A percentile compares a stretch with the other conserved stretches of the same genome.
phyloP scores from a whole-genome alignment of 53 echinoderm and acorn worm genomes.

The Paracentrotus lividus region DNA sequence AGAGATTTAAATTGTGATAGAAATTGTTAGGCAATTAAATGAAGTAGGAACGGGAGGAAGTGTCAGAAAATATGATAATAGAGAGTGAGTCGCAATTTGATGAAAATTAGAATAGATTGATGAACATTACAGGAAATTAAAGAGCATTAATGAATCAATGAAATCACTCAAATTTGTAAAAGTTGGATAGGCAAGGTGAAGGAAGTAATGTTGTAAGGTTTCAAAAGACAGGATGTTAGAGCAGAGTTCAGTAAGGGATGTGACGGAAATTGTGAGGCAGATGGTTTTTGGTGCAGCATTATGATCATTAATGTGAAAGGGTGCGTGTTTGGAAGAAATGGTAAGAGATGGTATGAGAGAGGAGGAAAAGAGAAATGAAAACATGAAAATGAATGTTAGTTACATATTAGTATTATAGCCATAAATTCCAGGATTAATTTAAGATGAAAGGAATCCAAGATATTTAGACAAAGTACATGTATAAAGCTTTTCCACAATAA shows the following conservation, averaged over 20 bases:
- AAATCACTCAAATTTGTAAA: background rate
- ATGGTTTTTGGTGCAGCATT: background rate
- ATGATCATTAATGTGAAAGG: background rate
- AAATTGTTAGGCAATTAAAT: background rate
- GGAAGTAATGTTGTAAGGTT: conserved; percentile 35
- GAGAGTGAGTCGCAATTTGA: background rate
- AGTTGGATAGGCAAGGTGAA: background rate
- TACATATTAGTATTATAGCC: background rate
- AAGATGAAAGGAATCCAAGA: background rate
- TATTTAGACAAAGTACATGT: too few species aligned
- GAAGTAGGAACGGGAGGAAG: background rate
- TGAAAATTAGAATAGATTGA: background rate
- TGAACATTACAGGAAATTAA: conserved; percentile 4
- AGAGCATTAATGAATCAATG: background rate
- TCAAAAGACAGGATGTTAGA: conserved; percentile 31
- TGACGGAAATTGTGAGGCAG: background rate
- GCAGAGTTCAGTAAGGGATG: background rate
- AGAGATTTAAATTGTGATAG: background rate
- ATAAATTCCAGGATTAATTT: background rate
- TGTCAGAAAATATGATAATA: background rate
- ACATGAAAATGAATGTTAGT: background rate
- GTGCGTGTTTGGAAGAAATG: background rate
- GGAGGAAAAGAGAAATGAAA: background rate
- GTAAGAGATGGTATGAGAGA: background rate
- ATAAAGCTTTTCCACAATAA: too few species aligned